Base-by-base conservation (phyloP, 2,797 vertebrate species). In the Schizopygopsis malacanthus region DNA sequence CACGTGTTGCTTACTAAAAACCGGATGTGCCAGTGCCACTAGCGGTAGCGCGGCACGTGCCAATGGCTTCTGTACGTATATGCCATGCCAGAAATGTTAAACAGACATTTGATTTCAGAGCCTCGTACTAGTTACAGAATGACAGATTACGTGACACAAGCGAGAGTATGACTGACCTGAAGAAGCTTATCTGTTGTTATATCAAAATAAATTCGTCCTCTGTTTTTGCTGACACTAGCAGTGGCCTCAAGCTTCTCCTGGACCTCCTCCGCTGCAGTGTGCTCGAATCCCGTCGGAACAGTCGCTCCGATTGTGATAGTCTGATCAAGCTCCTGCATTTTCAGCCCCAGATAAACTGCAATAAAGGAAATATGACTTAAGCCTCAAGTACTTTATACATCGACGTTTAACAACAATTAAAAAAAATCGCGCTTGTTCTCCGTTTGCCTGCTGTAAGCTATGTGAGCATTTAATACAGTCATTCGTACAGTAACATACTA, bases 241-340 rank as follows among this genome's bases (percentile, higher is more conserved):
- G 92, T 93, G 0, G 95, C 96, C 10, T 96, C 96, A 25, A 98
- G 95, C 88, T 98, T 99, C 92, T 99, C 97, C 77, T 93, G 92
- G 80, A 99, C 96, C 94, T 99, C 98, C 76, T 97, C 97, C 10
- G 97, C 96, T 43, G 98, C 98, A 39, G 97, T 97, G 87, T 93
- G 93, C 90, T 99, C 98, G 88, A 99, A 99, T 0, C 98, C 98
- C 3, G 98, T 99, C n/a, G 98, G 98, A 65, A 99, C 97, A 0
- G 98, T 99, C 9, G 98, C 98, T 86, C 97, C 97, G 59, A 98
- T 91, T 43, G 94, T 97, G 80, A 96, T 95, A 22, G 59, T 59
- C 45, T 84, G 25, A 39, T 65, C 33, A 39, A 67, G 45, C 22
- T 41, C 61, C 47, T 78, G 33, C 83, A 84, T 84, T 39, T 33